Percentiles rank a stretch among this genome's conserved stretches.
These are phyloP conservation scores for Irena cyanogastra DNA, from an alignment of 2,113 vertebrate species.

Conservation along the genomic window DNA sequence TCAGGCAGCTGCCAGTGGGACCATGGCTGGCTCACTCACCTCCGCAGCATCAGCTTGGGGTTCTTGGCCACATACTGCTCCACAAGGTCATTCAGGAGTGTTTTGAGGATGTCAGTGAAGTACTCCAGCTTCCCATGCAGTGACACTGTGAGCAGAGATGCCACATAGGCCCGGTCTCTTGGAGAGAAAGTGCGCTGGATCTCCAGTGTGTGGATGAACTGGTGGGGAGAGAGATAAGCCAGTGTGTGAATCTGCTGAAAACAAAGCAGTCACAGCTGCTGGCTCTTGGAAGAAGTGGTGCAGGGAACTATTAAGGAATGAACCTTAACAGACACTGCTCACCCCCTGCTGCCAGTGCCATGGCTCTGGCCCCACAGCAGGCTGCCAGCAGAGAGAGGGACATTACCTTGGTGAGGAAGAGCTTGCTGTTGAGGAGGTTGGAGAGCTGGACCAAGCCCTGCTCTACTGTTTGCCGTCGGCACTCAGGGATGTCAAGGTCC, in stretches of 20 bases:
- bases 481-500: conserved; percentile 92
- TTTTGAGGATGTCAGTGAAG: conserved; percentile 97
- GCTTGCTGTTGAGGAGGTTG: conserved; percentile 97
- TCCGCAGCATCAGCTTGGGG: conserved; percentile 95
- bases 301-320: neutral
- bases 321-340: neutral
- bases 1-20: neutral
- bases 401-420: conserved; percentile 95
- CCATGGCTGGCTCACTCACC: conserved; percentile 65
- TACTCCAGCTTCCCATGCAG: conserved; percentile 96
- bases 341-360: neutral
- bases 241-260: neutral
- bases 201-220: conserved; percentile 97
- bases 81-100: conserved; percentile 90
- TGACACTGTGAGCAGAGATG: conserved; percentile 90
- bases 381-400: neutral
- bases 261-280: neutral
- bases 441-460: conserved; percentile 95
- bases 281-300: neutral
- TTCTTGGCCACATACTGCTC: conserved; percentile 98
- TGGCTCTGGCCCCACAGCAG: neutral
- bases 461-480: conserved; percentile 90
- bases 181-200: conserved; percentile 94
- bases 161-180: conserved; percentile 91
- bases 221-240: neutral